Evolutionary conservation across 2,888 invertebrate genomes (phyloP).

Genomic region (Anthrax anthrax): DNA sequence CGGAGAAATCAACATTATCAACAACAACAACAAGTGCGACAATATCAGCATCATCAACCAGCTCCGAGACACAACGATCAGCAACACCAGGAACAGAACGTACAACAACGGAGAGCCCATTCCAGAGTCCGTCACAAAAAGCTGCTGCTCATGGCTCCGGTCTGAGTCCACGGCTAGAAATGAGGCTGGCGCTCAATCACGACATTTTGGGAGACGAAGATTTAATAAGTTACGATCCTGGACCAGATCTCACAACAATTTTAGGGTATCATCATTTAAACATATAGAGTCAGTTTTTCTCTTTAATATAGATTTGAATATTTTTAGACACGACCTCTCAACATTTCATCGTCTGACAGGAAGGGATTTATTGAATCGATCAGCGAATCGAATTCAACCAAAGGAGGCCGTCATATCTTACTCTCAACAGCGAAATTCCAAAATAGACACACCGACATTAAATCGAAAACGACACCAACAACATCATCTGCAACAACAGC

Average conservation of each 20-base stretch:
- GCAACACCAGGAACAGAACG: not conserved
- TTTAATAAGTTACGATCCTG: conserved; percentile 36
- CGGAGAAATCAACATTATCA: conserved; percentile 24
- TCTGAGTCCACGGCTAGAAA: conserved; percentile 51
- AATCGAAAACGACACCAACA: conserved; percentile 24
- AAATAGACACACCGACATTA: conserved; percentile 36
- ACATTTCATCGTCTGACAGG: conserved; percentile 37
- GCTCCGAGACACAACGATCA: conserved; percentile 3
- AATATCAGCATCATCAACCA: conserved; percentile 29
- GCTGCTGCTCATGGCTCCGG: conserved; percentile 25
- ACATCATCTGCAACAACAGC: conserved; percentile 19
- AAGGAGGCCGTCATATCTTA: conserved; percentile 36
- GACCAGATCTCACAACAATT: conserved; percentile 36
- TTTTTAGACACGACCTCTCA: conserved; percentile 35
- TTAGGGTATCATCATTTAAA: conserved; percentile 31
- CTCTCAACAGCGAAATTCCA: conserved; percentile 37
- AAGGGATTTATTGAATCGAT: conserved; percentile 35
- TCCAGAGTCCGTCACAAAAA: conserved; percentile 10
- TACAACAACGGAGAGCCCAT: conserved; percentile 15
- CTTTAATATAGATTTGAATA: not conserved
- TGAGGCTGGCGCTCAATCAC: conserved; percentile 45
- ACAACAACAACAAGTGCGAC: conserved; percentile 9
- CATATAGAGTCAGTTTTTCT: not conserved
- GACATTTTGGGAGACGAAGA: conserved; percentile 41
- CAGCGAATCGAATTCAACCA: conserved; percentile 33